Percentiles rank a stretch among this genome's conserved stretches.
These are phyloP conservation scores for Lordiphosa andalusiaca DNA, from an alignment of 2,888 invertebrate genomes.

Conservation along the genomic window DNA sequence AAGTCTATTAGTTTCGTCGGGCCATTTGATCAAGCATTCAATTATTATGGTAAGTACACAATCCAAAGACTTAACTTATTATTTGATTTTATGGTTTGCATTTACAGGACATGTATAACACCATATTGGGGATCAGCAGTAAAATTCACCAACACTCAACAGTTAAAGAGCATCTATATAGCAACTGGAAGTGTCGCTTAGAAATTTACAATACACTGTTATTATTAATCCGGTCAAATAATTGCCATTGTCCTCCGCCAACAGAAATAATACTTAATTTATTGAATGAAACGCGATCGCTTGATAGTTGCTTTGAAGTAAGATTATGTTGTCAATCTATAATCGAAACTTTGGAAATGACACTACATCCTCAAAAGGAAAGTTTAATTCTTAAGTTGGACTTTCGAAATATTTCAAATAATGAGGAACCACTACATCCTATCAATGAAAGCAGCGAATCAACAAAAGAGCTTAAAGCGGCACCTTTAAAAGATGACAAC, in stretches of 20 bases:
- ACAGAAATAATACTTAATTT: conserved; percentile 17
- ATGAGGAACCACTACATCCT: background rate
- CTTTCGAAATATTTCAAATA: background rate
- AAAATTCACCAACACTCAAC: conserved; percentile 9
- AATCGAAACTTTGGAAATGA: conserved; percentile 3
- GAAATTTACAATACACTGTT: conserved; percentile 14
- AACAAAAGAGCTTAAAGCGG: background rate
- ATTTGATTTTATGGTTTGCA: background rate
- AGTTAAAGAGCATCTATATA: background rate
- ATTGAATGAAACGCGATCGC: conserved; percentile 10
- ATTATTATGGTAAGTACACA: conserved; percentile 21
- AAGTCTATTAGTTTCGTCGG: conserved; percentile 19
- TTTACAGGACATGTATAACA: conserved; percentile 17
- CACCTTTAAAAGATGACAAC: background rate
- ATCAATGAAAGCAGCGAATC: background rate
- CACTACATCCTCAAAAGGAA: conserved; percentile 20
- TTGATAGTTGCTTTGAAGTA: conserved; percentile 2
- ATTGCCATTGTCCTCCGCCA: conserved; percentile 16
- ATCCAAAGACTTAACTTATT: background rate
- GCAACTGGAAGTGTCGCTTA: conserved; percentile 1
- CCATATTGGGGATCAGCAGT: conserved; percentile 12
- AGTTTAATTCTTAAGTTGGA: conserved; percentile 11
- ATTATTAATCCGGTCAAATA: conserved; percentile 14
- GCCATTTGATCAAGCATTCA: conserved; percentile 10
- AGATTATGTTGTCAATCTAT: background rate